Evolutionary conservation across 2,888 invertebrate genomes (phyloP), one percentile per base, ranked within the genome.

Genomic region (Seira sanloemensis): DNA sequence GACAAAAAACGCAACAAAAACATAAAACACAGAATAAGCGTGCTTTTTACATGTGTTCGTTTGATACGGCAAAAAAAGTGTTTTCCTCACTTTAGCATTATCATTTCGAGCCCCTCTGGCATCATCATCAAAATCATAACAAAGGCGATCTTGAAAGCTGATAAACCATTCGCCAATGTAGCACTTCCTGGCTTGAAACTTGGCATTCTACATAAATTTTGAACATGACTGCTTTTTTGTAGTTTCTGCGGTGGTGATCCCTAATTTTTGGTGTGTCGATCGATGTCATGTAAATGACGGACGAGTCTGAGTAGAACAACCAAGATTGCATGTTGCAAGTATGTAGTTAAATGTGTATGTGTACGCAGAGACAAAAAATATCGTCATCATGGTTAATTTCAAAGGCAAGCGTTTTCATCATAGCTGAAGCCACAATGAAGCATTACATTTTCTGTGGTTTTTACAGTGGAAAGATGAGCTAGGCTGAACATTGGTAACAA

Each of bases 171-270:
- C 27, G 24, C 69, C 27, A 18, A 54, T 73, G 50, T 68, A 75
- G 16, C 50, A 50, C 82, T 71, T 82, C 82, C 54, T 82, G 82
- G 50, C 82, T 50, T 50, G 50, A 1, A 16, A 2, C 12, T 50
- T 50, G 50, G 50, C 50, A 50, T 7, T 2, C 12, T 50, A 37
- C n/a, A 50, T 50, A 16, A 7, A 37, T 37, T 37, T 37, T 37
- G 37, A 12, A 37, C 37, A 37, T 7, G 12, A 37, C 37, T n/a
- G 37, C 37, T 37, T 37, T 12, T 7, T 12, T 37, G 37, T 37
- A 7, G 4, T 37, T 37, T 37, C 37, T 37, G 4, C 37, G 37
- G 37, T 37, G 37, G 37, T 37, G 37, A 37, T 37, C 37, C 12
- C 5, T 37, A 4, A 37, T 4, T 37, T 4, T 37, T 18, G 50